Conservation (phyloP, 2,888 invertebrate genomes). For the Epinotia bilunana region DNA sequence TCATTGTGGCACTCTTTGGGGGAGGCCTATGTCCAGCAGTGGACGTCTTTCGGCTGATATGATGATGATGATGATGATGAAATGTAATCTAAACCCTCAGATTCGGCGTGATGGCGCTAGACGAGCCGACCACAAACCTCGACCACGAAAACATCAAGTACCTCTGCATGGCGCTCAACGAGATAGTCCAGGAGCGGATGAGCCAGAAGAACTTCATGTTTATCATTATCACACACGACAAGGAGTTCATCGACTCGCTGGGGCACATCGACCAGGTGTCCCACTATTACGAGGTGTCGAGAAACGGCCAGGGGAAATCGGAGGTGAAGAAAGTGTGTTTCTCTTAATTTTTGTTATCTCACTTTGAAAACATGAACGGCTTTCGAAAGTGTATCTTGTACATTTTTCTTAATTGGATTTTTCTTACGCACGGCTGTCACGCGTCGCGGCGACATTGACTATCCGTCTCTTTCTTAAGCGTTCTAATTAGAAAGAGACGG, state of each 20-base stretch:
- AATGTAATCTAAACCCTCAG: constrained; percentile 61
- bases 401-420: no score
- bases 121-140: constrained; percentile 99
- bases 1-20: no score
- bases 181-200: constrained; percentile 87
- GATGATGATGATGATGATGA: no score
- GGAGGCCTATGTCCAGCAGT: no score
- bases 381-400: not conserved
- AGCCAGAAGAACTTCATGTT: constrained; percentile 93
- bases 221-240: constrained; percentile 98
- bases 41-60: no score
- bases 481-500: no score
- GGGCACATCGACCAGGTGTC: constrained; percentile 89
- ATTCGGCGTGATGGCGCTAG: constrained; percentile 97
- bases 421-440: no score
- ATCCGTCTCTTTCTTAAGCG: no score
- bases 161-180: constrained; percentile 90
- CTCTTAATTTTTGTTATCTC: constrained; percentile 54
- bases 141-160: constrained; percentile 95
- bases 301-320: constrained; percentile 86
- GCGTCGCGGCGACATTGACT: no score
- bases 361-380: not conserved
- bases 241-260: constrained; percentile 93
- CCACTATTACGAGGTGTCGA: constrained; percentile 87
- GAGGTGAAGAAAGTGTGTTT: constrained; percentile 79